Base-by-base conservation (phyloP, 2,797 vertebrate genomes). In the Pogonophryne albipinna region DNA sequence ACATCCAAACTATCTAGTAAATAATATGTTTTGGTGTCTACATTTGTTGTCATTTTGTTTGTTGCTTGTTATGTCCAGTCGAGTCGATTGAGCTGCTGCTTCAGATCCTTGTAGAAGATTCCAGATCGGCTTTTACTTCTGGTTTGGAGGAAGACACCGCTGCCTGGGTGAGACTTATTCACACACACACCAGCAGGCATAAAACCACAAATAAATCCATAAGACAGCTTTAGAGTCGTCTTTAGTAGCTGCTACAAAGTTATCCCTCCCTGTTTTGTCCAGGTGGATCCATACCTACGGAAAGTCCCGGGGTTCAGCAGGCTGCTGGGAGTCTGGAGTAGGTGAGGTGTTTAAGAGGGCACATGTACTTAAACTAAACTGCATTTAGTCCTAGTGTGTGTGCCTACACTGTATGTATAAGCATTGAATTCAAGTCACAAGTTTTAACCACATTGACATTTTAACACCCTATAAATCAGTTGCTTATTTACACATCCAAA, bases 321-420 rank as follows among this genome's bases (percentile, higher is more conserved):
- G 59, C 80, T 95, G 82, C 86, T 90, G 65, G 91, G 78, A 4
- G 93, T 91, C 66, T 95, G 94, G 94, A 93, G 91, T 85, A 95
- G 94, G 95, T 95, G 85, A 89, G 67, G 17, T 15, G 10, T 6
- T 8, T 10, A 1, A 19, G 23, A 51, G 27, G 27, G 2, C 49
- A 47, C 11, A 1, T 16, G 31, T 41, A 11, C 42, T 10, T 38
- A n/a, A 16, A 10, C 10, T 45, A 10, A 20, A 9, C 23, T 59
- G 11, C 51, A 31, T 8, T 16, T 15, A 46, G 34, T 0, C 15
- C 2, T 38, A 23, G 61, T 45, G 64, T 51, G 64, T 51, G 20
- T 47, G n/a, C 31, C 41, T 31, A n/a, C n/a, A n/a, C n/a, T n/a
- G n/a, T n/a, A 7, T 51, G 5, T 9, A 47, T 41, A 14, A 51